A percentile compares a stretch with the other conserved stretches of the same genome.
phyloP scores from a whole-genome alignment of 23 tunicate genomes.

The Ascidia mentula region DNA sequence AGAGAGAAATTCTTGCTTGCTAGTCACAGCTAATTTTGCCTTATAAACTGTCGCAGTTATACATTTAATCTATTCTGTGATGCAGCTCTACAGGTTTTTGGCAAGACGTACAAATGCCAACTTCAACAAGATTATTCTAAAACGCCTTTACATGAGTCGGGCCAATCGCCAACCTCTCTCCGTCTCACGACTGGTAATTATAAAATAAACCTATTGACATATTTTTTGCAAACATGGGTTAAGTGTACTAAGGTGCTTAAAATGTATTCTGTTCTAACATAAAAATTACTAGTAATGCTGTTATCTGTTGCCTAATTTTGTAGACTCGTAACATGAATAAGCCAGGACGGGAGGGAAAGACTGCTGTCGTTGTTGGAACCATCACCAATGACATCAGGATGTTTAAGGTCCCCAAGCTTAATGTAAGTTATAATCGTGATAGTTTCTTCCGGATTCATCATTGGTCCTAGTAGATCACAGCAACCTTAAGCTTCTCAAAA shows the following conservation, averaged over 20 bases:
- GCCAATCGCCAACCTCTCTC: constrained; percentile 96
- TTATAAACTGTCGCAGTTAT: background rate
- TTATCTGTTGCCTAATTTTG: background rate
- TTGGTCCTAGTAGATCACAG: too few relatives aligned
- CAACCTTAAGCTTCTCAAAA: too few relatives aligned
- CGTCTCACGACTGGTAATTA: constrained; percentile 75
- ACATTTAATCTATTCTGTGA: too few relatives aligned
- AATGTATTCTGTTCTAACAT: background rate
- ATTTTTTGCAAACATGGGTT: too few relatives aligned
- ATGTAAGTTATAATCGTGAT: constrained; percentile 45
- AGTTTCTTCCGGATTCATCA: too few relatives aligned
- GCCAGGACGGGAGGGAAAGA: constrained; percentile 46
- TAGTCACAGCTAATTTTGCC: too few relatives aligned
- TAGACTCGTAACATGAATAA: constrained; percentile 77
- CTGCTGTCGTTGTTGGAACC: constrained; percentile 97
- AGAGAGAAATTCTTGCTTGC: too few relatives aligned
- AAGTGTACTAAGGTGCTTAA: too few relatives aligned
- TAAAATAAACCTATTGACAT: too few relatives aligned
- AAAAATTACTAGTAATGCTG: background rate
- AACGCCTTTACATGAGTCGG: constrained; percentile 94
- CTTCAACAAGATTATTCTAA: constrained; percentile 93
- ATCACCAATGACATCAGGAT: constrained; percentile 88
- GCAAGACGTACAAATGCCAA: constrained; percentile 79
- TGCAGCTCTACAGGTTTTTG: constrained; percentile 91
- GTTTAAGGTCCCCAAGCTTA: constrained; percentile 79